These are phyloP conservation scores for Chiloscyllium punctatum DNA, from an alignment of 2,797 vertebrate species.

Conservation along the genomic window DNA sequence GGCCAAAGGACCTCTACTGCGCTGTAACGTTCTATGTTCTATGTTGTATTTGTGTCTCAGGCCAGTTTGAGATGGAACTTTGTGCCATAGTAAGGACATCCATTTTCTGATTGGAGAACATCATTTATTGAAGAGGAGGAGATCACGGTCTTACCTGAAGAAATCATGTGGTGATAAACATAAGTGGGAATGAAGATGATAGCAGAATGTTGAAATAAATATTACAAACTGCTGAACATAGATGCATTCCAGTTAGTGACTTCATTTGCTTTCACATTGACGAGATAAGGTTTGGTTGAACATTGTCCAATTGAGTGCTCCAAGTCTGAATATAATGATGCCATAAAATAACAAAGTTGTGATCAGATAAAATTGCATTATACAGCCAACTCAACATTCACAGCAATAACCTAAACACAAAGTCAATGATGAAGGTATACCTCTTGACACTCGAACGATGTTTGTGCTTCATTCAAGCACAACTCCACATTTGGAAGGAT, in stretches of 20 bases:
- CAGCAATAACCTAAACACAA: background rate
- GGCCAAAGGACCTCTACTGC: no score
- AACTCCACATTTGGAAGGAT: background rate
- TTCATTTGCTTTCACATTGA: background rate
- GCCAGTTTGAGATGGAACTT: background rate
- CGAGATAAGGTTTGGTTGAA: background rate
- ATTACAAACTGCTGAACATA: background rate
- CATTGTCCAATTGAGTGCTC: background rate
- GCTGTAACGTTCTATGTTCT: no score
- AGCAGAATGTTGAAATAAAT: background rate
- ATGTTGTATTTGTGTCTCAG: no score
- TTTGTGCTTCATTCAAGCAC: background rate
- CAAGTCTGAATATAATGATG: background rate
- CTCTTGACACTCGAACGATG: background rate
- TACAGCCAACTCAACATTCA: background rate
- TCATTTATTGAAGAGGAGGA: background rate
- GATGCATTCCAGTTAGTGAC: background rate
- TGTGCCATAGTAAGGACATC: background rate
- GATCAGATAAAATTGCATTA: background rate
- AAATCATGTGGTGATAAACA: background rate
- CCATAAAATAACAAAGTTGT: background rate
- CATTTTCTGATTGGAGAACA: background rate
- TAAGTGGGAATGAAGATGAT: background rate
- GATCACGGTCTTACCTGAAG: background rate
- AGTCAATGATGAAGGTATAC: background rate